Conservation (phyloP, 1,140 invertebrate species). For the Neuroterus valhalla region DNA sequence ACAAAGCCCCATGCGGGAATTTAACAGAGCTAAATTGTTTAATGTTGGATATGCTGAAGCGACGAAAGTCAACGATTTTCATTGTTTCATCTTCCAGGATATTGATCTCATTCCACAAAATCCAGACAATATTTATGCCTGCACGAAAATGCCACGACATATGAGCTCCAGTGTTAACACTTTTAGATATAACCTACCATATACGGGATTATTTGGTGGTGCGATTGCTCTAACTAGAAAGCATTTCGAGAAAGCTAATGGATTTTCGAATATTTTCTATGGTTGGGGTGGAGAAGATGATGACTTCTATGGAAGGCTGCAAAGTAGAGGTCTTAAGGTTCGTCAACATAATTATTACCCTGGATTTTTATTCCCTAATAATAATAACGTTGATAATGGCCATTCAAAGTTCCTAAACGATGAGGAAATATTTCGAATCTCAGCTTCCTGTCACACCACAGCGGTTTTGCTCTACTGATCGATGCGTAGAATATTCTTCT, state of each 20-base stretch:
- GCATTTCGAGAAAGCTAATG: slow-evolving; percentile 88
- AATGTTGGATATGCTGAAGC: slow-evolving; percentile 93
- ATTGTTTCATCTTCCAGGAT: slow-evolving; percentile 96
- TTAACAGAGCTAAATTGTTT: slow-evolving; percentile 95
- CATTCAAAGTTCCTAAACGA: no score
- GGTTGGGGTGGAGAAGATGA: slow-evolving; percentile 95
- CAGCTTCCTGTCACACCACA: no score
- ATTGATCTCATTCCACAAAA: slow-evolving; percentile 95
- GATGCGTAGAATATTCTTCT: no score
- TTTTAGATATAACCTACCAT: slow-evolving; percentile 88
- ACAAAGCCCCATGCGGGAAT: slow-evolving; percentile 85
- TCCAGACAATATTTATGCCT: slow-evolving; percentile 93
- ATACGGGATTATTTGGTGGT: slow-evolving; percentile 84
- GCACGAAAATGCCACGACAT: slow-evolving; percentile 89
- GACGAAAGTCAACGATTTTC: slow-evolving; percentile 80
- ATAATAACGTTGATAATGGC: no score
- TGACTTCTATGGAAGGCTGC: slow-evolving; percentile 83
- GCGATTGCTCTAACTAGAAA: slow-evolving; percentile 83
- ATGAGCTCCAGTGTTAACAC: slow-evolving; percentile 95
- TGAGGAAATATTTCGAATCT: no score
- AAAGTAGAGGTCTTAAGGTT: slow-evolving; percentile 68
- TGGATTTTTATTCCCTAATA: slow-evolving; percentile 10
- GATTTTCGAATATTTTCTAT: slow-evolving; percentile 93
- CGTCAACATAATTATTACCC: neutral
- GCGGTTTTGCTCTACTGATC: no score